These are phyloP conservation scores for Plestiodon gilberti DNA, from an alignment of 2,113 vertebrate species.

Conservation along the genomic window DNA sequence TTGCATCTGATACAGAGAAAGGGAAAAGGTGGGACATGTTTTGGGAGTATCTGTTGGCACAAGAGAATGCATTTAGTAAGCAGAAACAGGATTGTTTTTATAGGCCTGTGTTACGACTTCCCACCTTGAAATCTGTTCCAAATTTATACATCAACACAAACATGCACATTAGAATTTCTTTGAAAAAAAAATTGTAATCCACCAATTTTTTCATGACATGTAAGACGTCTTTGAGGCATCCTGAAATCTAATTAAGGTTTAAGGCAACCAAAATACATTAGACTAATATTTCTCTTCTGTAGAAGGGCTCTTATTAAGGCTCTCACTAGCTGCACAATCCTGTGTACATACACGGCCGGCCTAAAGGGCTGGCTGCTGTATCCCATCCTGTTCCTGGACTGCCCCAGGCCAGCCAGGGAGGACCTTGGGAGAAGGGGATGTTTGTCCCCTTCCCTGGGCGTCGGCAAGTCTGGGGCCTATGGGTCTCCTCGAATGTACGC, in stretches of 20 bases:
- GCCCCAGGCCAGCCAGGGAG: no score
- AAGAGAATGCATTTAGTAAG: slow-evolving; percentile 44
- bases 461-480: no score
- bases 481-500: no score
- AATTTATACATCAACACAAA: slow-evolving; percentile 3
- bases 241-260: slow-evolving; percentile 35
- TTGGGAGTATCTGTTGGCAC: slow-evolving; percentile 50
- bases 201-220: slow-evolving; percentile 24
- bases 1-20: slow-evolving; percentile 3
- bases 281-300: slow-evolving; percentile 2
- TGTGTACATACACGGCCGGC: no score
- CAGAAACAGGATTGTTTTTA: slow-evolving; percentile 31
- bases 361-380: no score
- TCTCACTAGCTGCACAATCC: no score
- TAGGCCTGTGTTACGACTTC: slow-evolving; percentile 49
- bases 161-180: not conserved
- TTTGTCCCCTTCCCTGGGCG: no score
- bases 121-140: slow-evolving; percentile 44
- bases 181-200: not conserved
- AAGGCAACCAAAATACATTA: not conserved
- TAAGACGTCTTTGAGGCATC: slow-evolving; percentile 22
- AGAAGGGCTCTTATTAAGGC: not conserved
- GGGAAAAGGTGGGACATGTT: slow-evolving; percentile 35
- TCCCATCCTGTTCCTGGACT: no score
- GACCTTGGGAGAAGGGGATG: no score